Evolutionary conservation across 2,113 vertebrate genomes (phyloP), one percentile per base, ranked within the genome.

Genomic region (Prionailurus viverrinus): DNA sequence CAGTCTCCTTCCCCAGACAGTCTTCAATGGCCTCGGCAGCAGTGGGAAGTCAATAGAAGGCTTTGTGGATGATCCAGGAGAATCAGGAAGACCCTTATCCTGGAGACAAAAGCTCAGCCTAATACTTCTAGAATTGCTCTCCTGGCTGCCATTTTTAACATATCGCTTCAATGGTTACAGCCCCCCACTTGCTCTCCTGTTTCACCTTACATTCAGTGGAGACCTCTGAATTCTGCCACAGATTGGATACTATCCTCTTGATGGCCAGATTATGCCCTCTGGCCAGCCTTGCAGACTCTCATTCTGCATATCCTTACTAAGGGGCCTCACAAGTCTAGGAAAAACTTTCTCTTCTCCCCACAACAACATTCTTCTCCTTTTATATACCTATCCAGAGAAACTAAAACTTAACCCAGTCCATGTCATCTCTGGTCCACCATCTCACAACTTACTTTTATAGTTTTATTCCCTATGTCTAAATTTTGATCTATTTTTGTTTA

Each of bases 1-100:
- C 93, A 95, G 80, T n/a, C 84, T 88, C 76, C 41, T 53, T 85
- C 80, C 61, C 73, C 84, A 98, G 84, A 97, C 18, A 29, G 74
- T 71, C 92, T 95, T 84, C 90, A 73, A 29, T 51, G 71, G 90
- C 23, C 51, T 80, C 10, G 0, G 71, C 45, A 94, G 88, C 96
- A 81, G 91, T 68, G 80, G 61, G 88, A 95, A 93, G 87, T 93
- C 93, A 90, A 88, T 66, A 88, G 69, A 73, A 39, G 39, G 76
- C 94, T 97, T 97, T 98, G 94, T 96, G 96, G 81, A 97, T 86
- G 94, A 68, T 94, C 88, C 71, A 92, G 91, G 84, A 96, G 84
- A 85, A 94, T 90, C 92, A 95, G 81, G 88, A 98, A 98, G 85
- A 97, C 23, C 63, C 95, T 96, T 85, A 94, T 88, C 85, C 93